phyloP scores from a whole-genome alignment of 23 tunicate species.

The Botrylloides violaceus region DNA sequence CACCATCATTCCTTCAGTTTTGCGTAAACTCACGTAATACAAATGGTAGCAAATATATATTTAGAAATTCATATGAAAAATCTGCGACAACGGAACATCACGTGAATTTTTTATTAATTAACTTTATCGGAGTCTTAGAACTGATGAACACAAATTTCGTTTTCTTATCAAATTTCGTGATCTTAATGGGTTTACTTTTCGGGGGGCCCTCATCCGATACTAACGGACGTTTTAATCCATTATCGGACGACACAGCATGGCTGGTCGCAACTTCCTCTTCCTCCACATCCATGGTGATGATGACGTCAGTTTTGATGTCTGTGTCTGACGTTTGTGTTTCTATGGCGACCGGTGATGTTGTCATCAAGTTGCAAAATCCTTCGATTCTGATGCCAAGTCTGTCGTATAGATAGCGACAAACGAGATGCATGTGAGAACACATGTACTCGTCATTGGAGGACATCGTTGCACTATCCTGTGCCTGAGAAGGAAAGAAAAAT shows the following conservation, averaged over 20 bases:
- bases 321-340: neutral
- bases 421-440: constrained; percentile 72
- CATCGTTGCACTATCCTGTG: neutral
- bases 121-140: neutral
- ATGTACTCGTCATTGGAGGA: neutral
- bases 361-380: neutral
- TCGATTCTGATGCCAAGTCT: neutral
- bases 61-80: no score
- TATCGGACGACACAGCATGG: neutral
- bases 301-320: neutral
- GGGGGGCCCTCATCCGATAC: neutral
- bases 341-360: no score
- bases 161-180: neutral
- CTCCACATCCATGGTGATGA: neutral
- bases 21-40: no score
- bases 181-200: neutral
- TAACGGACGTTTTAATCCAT: neutral
- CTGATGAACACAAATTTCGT: neutral
- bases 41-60: no score
- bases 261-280: neutral
- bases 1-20: no score
- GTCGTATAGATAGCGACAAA: constrained; percentile 38
- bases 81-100: no score
- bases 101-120: neutral
- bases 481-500: no score